phyloP scores from a whole-genome alignment of 2,888 invertebrate genomes.

The Protodeltote pygarga region DNA sequence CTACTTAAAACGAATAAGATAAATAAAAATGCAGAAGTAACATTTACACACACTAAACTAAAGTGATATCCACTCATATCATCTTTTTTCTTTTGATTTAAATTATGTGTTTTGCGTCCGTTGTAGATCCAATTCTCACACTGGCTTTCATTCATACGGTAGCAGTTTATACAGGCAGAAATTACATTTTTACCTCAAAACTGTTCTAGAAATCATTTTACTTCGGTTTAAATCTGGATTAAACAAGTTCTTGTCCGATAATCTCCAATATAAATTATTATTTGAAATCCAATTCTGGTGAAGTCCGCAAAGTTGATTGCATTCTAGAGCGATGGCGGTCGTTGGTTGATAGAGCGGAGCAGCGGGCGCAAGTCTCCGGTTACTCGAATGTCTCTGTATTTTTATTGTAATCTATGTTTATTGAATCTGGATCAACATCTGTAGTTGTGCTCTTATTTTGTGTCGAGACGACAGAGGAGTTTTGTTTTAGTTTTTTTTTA shows the following conservation, averaged over 20 bases:
- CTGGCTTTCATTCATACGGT: constrained; percentile 11
- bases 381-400: constrained; percentile 18
- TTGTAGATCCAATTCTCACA: too few species aligned
- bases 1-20: too few species aligned
- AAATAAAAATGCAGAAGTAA: too few species aligned
- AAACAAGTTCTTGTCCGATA: constrained; percentile 26
- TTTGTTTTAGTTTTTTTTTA: too few species aligned
- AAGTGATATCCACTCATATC: too few species aligned
- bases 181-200: too few species aligned
- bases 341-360: constrained; percentile 23
- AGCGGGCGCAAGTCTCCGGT: constrained; percentile 7
- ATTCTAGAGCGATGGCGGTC: constrained; percentile 40
- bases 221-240: constrained; percentile 25
- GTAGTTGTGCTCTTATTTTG: not conserved
- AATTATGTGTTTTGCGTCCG: too few species aligned
- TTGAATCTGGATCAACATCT: constrained; percentile 9
- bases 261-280: constrained; percentile 44
- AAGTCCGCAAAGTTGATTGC: constrained; percentile 49
- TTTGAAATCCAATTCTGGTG: constrained; percentile 54
- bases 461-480: too few species aligned
- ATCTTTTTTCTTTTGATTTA: too few species aligned
- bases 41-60: too few species aligned
- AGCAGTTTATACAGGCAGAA: constrained; percentile 8
- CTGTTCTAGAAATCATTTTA: too few species aligned
- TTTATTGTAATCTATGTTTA: constrained; percentile 24